Evolutionary conservation across 2,888 invertebrate species (phyloP).

Genomic region (Oxystoma pomonae): DNA sequence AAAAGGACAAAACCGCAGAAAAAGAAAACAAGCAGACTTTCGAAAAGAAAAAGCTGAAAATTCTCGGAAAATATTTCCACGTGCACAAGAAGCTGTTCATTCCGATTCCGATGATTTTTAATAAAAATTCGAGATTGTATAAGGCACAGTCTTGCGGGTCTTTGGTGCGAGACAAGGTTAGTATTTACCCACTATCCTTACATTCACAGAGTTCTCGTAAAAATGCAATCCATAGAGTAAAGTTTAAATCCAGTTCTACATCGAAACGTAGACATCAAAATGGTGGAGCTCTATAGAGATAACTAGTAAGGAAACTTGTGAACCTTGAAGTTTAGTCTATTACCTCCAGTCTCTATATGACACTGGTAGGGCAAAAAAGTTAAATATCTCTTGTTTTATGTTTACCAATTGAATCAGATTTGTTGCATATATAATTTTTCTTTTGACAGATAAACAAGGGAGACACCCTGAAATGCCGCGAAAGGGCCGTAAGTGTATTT

Average conservation of each 20-base stretch:
- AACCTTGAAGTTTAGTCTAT: too few relatives aligned
- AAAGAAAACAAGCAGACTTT: constrained; percentile 29
- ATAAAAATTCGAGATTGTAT: constrained; percentile 53
- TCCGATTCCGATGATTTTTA: constrained; percentile 55
- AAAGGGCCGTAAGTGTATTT: constrained; percentile 47
- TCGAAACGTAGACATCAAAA: too few relatives aligned
- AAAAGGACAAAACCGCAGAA: constrained; percentile 22
- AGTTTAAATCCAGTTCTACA: too few relatives aligned
- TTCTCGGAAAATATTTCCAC: constrained; percentile 65
- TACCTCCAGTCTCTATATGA: too few relatives aligned
- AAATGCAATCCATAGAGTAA: too few relatives aligned
- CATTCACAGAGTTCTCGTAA: too few relatives aligned
- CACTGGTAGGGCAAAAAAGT: too few relatives aligned
- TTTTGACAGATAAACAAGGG: background rate
- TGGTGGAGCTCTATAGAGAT: too few relatives aligned
- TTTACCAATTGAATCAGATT: background rate
- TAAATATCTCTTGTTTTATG: background rate
- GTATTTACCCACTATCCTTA: too few relatives aligned
- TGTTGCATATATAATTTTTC: background rate
- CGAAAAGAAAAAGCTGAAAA: constrained; percentile 53
- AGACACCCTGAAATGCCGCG: constrained; percentile 39
- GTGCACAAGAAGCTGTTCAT: constrained; percentile 63
- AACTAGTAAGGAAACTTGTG: too few relatives aligned
- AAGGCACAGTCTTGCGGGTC: constrained; percentile 63
- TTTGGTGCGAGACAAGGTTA: constrained; percentile 50